Base-by-base conservation (phyloP, 2,113 vertebrate species). In the Brienomyrus brachyistius region DNA sequence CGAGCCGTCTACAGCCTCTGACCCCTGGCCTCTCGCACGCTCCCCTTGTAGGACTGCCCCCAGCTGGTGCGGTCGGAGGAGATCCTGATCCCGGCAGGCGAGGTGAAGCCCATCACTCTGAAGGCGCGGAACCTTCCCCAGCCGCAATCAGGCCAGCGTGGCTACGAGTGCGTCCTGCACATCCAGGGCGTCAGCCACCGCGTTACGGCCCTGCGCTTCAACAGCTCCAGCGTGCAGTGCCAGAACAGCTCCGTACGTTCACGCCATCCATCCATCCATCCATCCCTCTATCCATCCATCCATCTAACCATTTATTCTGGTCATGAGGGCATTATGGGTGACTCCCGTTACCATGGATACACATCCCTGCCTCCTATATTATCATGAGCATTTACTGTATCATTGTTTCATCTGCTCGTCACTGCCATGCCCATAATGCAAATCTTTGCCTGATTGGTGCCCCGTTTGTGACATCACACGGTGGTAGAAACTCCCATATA, bases 161-260 rank as follows among this genome's bases (percentile, higher is more conserved):
- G 98, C n/a, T 99, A 99, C 10, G 98, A 99, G 94, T 99, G 98
- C 0, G 97, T 99, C 66, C 96, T 99, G 85, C 96, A 94, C 94
- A 98, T 99, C 93, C 98, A 98, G 94, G 98, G 98, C 0, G 92
- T 97, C 15, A 88, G 96, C 91, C 97, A 99, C 92, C 94, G 98
- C 0, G 98, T 99, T 91, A 98, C 98, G 0, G 98, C 98, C 48
- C 97, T 99, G 84, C 97, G 98, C 92, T 99, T 99, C 96, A 99
- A 99, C 96, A 99, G 98, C 95, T 99, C 98, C 95, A 99, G 98
- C 3, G 98, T 99, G 88, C 98, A 99, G 94, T 99, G 98, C 95
- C 98, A 99, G 95, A 99, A 99, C 95, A 99, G 98, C 93, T 99
- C 98, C 95, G 98, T 99, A 94, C 94, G 97, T 94, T 48, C 54